Base-by-base conservation (phyloP, 2,888 invertebrate genomes). In the Chymomyza caudatula region DNA sequence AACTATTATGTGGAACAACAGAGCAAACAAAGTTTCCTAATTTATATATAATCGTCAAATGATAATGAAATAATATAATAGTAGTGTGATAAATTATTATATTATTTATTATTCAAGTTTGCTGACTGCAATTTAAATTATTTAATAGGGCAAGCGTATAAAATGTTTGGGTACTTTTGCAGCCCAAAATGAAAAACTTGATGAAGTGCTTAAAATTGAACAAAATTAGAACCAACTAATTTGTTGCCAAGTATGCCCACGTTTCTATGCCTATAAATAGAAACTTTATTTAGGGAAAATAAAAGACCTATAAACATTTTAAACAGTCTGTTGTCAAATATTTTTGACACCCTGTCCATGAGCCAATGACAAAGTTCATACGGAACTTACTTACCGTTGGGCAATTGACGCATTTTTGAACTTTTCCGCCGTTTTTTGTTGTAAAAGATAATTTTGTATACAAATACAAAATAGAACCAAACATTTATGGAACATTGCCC, bases 401-500 rank as follows among this genome's bases (percentile, higher is more conserved):
- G 29, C 29, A 37, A 11, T 37, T 37, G 11, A 37, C 29, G 29
- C 11, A 37, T 11, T 37, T 37, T 37, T 11, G 11, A 37, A 11
- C 11, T 37, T 3, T 2, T 4, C n/a, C n/a, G n/a, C n/a, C n/a
- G n/a, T 37, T 37, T 11, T 37, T 11, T 11, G 11, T 37, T 37
- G 8, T 11, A 37, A 37, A 37, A 37, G 29, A 11, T 37, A 11
- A 37, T 37, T 37, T 37, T 37, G 29, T 37, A 11, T 37, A 37
- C 11, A 37, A 37, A 59, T 65, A 73, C 17, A 5, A 51, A 47
- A 61, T 49, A 13, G 1, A 20, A 52, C 29, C 5, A 43, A 43
- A 59, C 61, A 23, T 55, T 52, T 20, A 15, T 13, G 58, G 60
- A 44, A 54, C 56, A 69, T 60, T 49, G 71, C 56, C 71, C 59